Base-by-base conservation (phyloP, 2,888 invertebrate genomes). In the Operophtera brumata region DNA sequence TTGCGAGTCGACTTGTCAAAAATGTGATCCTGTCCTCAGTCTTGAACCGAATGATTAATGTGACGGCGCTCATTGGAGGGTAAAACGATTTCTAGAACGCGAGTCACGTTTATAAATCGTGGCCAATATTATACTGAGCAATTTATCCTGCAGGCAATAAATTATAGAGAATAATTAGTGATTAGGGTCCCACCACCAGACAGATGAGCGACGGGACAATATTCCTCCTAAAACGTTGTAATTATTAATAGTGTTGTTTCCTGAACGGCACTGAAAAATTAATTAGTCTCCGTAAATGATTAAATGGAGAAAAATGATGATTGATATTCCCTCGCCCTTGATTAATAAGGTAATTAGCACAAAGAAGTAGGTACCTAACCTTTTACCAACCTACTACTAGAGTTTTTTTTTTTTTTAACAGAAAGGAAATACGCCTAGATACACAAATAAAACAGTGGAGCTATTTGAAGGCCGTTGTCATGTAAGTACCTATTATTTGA, bases 71-170 rank as follows among this genome's bases (percentile, higher is more conserved):
- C 40, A 45, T 28, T 35, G 40, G 39, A 39, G 44, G 28, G 26
- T 37, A 20, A 52, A 41, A 35, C 46, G 13, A 43, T 39, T 39
- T 43, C 14, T 26, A 6, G 26, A 32, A 47, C 32, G 35, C 44
- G 12, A 45, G 35, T 46, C 54, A 49, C 41, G 46, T 42, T 50
- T 41, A 8, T 13, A 49, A 55, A 41, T 49, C 43, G 42, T 46
- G 12, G 36, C 42, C 46, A 26, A 49, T 54, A 48, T 49, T 49
- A 12, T 46, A 8, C 36, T 14, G 42, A 50, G 36, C 40, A 56
- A 52, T 56, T 48, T 47, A 41, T 51, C 54, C 42, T 52, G 34
- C 28, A 42, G 25, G 37, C 40, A 34, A 57, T 52, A 57, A 57
- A 57, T 57, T 49, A 50, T 26, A 44, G 32, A 36, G 43, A 53